A percentile compares a stretch with the other conserved stretches of the same genome.
phyloP scores from a whole-genome alignment of 2,888 invertebrate species.

The Drosophila tripunctata region DNA sequence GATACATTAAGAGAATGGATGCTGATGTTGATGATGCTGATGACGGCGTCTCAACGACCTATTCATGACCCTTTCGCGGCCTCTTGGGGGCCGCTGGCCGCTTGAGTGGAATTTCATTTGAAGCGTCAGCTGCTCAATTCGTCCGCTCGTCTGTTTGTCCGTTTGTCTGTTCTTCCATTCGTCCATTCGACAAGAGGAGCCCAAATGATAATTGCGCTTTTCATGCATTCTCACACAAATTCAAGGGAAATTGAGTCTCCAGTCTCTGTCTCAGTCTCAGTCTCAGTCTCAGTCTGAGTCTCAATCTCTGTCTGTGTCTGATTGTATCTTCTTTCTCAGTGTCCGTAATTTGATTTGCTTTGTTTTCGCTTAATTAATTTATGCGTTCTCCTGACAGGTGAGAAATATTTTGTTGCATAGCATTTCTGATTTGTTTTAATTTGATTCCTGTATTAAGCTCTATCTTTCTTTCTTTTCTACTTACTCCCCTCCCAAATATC shows the following conservation, averaged over 20 bases:
- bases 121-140: conserved; percentile 45
- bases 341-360: conserved; percentile 40
- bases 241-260: conserved; percentile 66
- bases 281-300: conserved; percentile 12
- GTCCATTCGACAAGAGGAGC: conserved; percentile 46
- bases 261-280: conserved; percentile 8
- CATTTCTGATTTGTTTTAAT: conserved; percentile 57
- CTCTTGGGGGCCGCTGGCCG: conserved; percentile 50
- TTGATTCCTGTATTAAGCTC: conserved; percentile 51
- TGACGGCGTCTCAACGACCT: conserved; percentile 73
- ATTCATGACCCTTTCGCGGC: conserved; percentile 73
- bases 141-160: conserved; percentile 9
- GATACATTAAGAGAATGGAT: conserved; percentile 19
- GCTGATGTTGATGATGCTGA: conserved; percentile 56
- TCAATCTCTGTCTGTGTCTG: conserved; percentile 10
- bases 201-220: conserved; percentile 73
- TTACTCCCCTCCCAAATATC: neutral
- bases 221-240: conserved; percentile 67
- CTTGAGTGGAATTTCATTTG: conserved; percentile 63
- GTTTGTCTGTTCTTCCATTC: conserved; percentile 6
- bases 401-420: conserved; percentile 41
- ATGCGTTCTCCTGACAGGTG: conserved; percentile 60
- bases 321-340: conserved; percentile 50
- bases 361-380: conserved; percentile 63
- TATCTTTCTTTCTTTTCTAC: conserved; percentile 4